Conservation (phyloP, 2,113 vertebrate genomes). For the Xyrauchen texanus region DNA sequence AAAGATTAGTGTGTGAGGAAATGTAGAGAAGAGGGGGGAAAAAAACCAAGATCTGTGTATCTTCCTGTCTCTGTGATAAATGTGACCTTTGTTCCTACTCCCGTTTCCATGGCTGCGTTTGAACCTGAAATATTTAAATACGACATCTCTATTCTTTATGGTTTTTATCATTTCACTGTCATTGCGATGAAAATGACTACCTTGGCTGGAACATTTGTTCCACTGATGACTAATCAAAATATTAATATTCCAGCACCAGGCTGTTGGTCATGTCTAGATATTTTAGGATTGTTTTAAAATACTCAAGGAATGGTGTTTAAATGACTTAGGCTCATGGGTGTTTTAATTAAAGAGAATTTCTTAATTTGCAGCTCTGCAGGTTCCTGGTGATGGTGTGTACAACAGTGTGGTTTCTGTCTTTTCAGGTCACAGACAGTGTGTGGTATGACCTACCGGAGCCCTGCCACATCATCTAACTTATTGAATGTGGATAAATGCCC, state of each 20-base stretch:
- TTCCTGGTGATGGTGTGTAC: background rate
- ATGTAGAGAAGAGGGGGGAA: background rate
- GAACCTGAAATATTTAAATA: conserved; percentile 26
- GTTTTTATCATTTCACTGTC: conserved; percentile 29
- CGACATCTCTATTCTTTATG: background rate
- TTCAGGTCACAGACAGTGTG: conserved; percentile 18
- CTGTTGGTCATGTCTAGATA: background rate
- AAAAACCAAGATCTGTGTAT: background rate
- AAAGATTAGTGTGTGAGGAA: too few relatives aligned
- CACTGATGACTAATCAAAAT: conserved; percentile 35
- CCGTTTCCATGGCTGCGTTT: conserved; percentile 19
- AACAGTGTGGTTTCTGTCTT: background rate
- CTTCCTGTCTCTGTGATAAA: conserved; percentile 1
- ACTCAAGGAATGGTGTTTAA: background rate
- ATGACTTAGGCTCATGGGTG: background rate
- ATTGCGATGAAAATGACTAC: conserved; percentile 28
- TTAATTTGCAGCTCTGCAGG: background rate
- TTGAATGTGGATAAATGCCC: conserved; percentile 41
- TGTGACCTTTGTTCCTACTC: background rate
- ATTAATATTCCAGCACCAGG: conserved; percentile 35
- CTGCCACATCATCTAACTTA: conserved; percentile 23
- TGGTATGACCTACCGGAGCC: conserved; percentile 26
- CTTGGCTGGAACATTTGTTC: conserved; percentile 13
- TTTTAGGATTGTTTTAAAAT: conserved; percentile 19
- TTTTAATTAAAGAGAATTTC: background rate